These are phyloP conservation scores for Holacanthus passer DNA, from an alignment of 2,113 vertebrate genomes.

Conservation along the genomic window DNA sequence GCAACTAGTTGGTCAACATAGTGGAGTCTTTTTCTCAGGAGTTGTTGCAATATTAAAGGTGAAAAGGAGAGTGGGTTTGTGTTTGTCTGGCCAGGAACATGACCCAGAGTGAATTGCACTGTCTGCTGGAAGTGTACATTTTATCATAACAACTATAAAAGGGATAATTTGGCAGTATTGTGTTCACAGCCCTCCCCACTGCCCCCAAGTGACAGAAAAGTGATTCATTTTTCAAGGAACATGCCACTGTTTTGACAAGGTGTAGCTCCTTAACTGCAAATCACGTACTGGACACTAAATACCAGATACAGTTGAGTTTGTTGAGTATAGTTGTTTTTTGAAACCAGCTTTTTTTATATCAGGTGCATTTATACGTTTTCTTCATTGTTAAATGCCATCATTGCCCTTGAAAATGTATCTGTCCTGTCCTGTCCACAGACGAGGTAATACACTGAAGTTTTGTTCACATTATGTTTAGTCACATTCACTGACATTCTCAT, in stretches of 20 bases:
- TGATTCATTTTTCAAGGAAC: too few species aligned
- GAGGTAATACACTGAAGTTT: too few species aligned
- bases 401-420: too few species aligned
- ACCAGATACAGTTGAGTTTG: not conserved
- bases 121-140: not conserved
- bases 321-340: not conserved
- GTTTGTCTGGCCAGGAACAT: not conserved
- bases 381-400: too few species aligned
- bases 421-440: too few species aligned
- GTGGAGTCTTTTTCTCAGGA: not conserved
- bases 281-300: not conserved
- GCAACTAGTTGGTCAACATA: not conserved
- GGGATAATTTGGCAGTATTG: not conserved
- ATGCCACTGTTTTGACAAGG: not conserved
- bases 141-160: not conserved
- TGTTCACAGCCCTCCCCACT: not conserved
- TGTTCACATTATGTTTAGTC: too few species aligned
- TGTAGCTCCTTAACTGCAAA: not conserved
- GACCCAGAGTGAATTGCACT: not conserved
- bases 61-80: not conserved
- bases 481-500: too few species aligned
- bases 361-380: not conserved
- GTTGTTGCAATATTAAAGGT: not conserved
- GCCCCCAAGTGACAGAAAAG: not conserved
- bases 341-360: not conserved